Base-by-base conservation (phyloP, 1,140 invertebrate species). In the Macrobrachium nipponense region DNA sequence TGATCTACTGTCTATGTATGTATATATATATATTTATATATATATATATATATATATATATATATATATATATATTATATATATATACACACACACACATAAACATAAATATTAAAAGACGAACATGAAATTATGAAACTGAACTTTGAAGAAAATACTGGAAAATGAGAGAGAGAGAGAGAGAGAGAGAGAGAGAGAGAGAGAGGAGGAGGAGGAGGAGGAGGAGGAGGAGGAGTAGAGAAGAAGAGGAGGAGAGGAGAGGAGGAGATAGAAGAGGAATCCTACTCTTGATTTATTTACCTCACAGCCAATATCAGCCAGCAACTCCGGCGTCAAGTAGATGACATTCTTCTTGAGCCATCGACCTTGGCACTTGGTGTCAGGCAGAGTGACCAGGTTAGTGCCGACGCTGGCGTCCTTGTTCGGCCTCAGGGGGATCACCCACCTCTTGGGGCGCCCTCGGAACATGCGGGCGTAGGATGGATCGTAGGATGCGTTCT, bases 381-480 rank as follows among this genome's bases (percentile, higher is more conserved):
- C 90, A 59, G 90, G 75, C 43, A 92, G 88, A 0, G 90, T 44
- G 51, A 87, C 64, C 62, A 82, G 75, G 43, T 82, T 80, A 27
- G 78, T 17, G 27, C 43, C 44, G 6, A 44, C 23, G 6, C 36
- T 60, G 20, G 82, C 75, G 64, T 82, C 78, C 11, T 59, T 84
- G 23, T 51, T 51, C 36, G 88, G 85, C 1, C 80, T 80, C 18
- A 96, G 88, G 0, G 95, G 94, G 59, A 97, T 89, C 7, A 95
- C 92, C 88, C 96, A 95, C 44, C 96, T 91, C 87, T 95, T 91
- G 0, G 96, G 96, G 61, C 95, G 91, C 0, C 94, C 94, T 0
- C 95, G 93, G 90, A 97, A 97, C 92, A 96, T 93, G 82, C 93
- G 93, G 0, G 95, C 94, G 90, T 96, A 97, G 89, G 96, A 93